A percentile compares a stretch with the other conserved stretches of the same genome.
Conservation (phyloP, 1,140 invertebrate genomes). For the Drosophila melanica region DNA sequence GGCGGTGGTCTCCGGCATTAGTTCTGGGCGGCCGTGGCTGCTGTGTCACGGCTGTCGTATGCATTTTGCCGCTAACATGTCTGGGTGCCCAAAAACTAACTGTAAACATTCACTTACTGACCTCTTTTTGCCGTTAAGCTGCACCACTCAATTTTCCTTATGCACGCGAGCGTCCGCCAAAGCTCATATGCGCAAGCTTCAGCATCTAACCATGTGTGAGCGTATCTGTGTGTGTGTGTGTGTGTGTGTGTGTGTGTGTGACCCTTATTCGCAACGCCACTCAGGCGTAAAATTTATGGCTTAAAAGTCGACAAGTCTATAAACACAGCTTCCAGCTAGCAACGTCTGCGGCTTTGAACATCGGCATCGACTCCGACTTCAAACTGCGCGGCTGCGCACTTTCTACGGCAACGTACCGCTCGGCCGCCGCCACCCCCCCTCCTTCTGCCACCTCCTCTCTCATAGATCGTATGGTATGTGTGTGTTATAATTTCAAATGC, state of each 20-base stretch:
- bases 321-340: constrained; percentile 79
- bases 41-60: constrained; percentile 76
- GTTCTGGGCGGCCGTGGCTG: constrained; percentile 66
- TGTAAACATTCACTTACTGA: constrained; percentile 82
- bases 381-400: constrained; percentile 51
- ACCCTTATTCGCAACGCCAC: constrained; percentile 80
- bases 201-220: constrained; percentile 7
- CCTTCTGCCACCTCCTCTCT: neutral
- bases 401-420: constrained; percentile 55
- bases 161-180: constrained; percentile 70
- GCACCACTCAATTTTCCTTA: constrained; percentile 74
- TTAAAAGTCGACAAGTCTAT: constrained; percentile 81
- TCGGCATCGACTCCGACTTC: constrained; percentile 41
- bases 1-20: constrained; percentile 58
- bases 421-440: neutral
- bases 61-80: constrained; percentile 68
- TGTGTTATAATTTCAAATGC: constrained; percentile 81
- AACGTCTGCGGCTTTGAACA: constrained; percentile 40
- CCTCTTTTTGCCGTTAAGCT: constrained; percentile 62
- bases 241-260: constrained; percentile 60
- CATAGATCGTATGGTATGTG: constrained; percentile 24
- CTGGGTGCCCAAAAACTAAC: constrained; percentile 77
- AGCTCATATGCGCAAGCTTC: constrained; percentile 36
- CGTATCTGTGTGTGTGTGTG: constrained; percentile 4
- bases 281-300: constrained; percentile 82